Percentiles rank a stretch among this genome's conserved stretches.
phyloP scores from a whole-genome alignment of 2,113 vertebrate genomes.

The Athene cunicularia region DNA sequence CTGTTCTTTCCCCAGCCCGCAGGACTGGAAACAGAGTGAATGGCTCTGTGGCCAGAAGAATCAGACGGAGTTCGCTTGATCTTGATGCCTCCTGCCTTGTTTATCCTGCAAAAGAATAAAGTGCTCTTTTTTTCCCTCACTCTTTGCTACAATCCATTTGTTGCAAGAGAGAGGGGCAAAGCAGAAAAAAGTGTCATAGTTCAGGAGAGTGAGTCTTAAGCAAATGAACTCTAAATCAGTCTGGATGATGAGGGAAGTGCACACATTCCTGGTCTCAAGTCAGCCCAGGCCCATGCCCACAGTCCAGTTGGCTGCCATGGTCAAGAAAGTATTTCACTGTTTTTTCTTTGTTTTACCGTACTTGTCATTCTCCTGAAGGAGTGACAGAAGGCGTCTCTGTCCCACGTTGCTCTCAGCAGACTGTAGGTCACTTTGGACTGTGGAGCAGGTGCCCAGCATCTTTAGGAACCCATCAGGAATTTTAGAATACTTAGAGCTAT shows the following conservation, averaged over 20 bases:
- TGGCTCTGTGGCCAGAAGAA: neutral
- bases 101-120: neutral
- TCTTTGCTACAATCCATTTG: neutral
- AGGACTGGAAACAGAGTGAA: neutral
- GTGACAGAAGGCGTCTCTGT: neutral
- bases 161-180: neutral
- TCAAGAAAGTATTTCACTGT: neutral
- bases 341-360: neutral
- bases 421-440: neutral
- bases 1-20: neutral
- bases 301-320: neutral
- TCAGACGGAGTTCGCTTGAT: neutral
- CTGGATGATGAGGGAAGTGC: neutral
- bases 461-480: neutral
- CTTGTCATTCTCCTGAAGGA: neutral
- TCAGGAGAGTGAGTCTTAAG: neutral
- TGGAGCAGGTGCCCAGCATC: neutral
- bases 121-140: neutral
- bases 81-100: neutral
- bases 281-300: accelerated
- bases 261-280: neutral
- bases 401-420: neutral
- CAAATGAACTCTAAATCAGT: neutral
- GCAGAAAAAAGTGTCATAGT: neutral
- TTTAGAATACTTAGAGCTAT: neutral